Evolutionary conservation across 2,113 vertebrate species (phyloP).

Genomic region (Procavia capensis): DNA sequence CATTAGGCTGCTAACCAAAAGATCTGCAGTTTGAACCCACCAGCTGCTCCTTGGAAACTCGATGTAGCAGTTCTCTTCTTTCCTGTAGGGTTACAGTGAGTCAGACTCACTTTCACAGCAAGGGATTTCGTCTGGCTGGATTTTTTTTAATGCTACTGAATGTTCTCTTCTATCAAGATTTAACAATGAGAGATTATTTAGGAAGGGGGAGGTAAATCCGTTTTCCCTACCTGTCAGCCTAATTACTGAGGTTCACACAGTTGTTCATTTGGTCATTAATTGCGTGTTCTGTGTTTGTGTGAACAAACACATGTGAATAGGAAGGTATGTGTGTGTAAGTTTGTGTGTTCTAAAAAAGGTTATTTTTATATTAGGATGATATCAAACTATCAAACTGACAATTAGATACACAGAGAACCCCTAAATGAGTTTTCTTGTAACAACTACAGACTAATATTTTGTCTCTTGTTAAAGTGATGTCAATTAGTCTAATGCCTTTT

Average conservation of each 20-base stretch:
- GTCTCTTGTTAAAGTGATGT: background rate
- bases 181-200: background rate
- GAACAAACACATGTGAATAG: background rate
- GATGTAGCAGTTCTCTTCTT: too few relatives aligned
- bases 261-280: background rate
- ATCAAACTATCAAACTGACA: background rate
- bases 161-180: background rate
- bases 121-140: too few relatives aligned
- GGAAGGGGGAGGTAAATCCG: background rate
- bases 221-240: background rate
- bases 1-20: too few relatives aligned
- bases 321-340: accelerated
- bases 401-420: background rate
- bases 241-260: background rate
- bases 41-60: too few relatives aligned
- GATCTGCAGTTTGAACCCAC: too few relatives aligned
- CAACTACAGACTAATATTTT: background rate
- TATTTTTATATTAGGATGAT: background rate
- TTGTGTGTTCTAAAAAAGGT: background rate
- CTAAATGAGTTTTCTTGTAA: background rate
- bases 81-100: too few relatives aligned
- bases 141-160: background rate
- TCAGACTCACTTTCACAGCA: too few relatives aligned
- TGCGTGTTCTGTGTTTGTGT: background rate
- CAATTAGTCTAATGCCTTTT: background rate